phyloP scores from a whole-genome alignment of 2,888 invertebrate species.

The Smittia aterrima region DNA sequence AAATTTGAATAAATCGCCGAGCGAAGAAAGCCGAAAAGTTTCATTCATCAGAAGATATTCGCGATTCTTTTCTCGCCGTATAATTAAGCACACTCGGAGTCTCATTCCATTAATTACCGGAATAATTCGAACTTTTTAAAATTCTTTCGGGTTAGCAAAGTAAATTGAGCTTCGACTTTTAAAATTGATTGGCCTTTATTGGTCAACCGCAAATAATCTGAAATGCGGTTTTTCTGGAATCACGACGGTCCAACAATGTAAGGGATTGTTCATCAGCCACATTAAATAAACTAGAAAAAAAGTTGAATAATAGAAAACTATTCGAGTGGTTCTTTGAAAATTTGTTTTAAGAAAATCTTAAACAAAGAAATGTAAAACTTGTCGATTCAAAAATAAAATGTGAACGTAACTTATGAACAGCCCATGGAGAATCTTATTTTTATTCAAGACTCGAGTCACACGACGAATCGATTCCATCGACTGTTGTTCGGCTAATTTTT shows the following conservation, averaged over 20 bases:
- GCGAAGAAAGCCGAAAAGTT: slow-evolving; percentile 12
- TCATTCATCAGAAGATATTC: not conserved
- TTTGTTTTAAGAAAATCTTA: too few species aligned
- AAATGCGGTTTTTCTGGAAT: not conserved
- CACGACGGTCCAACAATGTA: not conserved
- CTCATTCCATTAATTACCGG: slow-evolving; percentile 20
- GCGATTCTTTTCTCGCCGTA: not conserved
- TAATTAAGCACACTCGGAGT: not conserved
- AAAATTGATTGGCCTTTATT: slow-evolving; percentile 27
- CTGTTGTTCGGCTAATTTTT: too few species aligned
- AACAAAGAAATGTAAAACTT: too few species aligned
- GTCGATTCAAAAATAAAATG: too few species aligned
- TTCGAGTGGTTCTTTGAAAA: too few species aligned
- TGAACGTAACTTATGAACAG: too few species aligned
- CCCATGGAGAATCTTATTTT: too few species aligned
- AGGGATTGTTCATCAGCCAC: too few species aligned
- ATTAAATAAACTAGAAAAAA: too few species aligned
- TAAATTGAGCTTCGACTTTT: not conserved
- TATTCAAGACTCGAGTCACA: too few species aligned
- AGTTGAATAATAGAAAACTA: too few species aligned
- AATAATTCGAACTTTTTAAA: slow-evolving; percentile 12
- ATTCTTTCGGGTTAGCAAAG: slow-evolving; percentile 9
- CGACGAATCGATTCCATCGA: too few species aligned
- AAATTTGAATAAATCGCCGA: slow-evolving; percentile 19
- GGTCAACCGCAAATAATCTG: slow-evolving; percentile 13